Base-by-base conservation (phyloP, 2,113 vertebrate species). In the Sisor rabdophorus region DNA sequence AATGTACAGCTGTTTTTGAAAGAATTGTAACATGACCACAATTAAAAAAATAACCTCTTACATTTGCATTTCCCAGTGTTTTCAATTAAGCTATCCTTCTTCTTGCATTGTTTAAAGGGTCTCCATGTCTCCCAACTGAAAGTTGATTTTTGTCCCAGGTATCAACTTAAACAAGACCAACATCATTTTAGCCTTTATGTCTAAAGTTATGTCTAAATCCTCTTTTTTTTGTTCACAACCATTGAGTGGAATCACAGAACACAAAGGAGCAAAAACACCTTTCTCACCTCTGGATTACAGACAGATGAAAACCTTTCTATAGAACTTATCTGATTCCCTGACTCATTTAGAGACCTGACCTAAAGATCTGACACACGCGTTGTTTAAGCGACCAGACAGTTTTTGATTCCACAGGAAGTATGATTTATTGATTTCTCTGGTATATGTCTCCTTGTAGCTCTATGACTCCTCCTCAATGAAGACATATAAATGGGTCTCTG, bases 401-500 rank as follows among this genome's bases (percentile, higher is more conserved):
- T 13, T 17, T 5, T 11, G 13, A 15, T 16, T 17, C 26, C 11
- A 26, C 4, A 26, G 5, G 56, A 7, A 1, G 26, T 58, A 22
- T 22, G 56, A 59, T 15, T 59, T 26, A 6, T 16, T 30, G 26
- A 17, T 4, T 60, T 8, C 15, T 19, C 28, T 30, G 28, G 15
- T 0, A 9, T 44, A 44, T 4, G 40, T 44, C 40, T 44, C 8
- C 40, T 9, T 44, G 40, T 44, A 44, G 40, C 5, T 44, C 40
- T 44, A 6, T 6, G n/a, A n/a, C 32, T 36, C 32, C 6, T 2
- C 52, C 64, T 54, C 17, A 61, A 48, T 9, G 24, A 20, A 30
- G 59, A 64, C 22, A n/a, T 22, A n/a, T 48, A 53, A 58, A 76
- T 17, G 0, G 56, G 44, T 64, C 65, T 53, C 68, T 63, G 28